A percentile compares a stretch with the other conserved stretches of the same genome.
Conservation (phyloP, 2,113 vertebrate species). For the Pelodiscus sinensis region DNA sequence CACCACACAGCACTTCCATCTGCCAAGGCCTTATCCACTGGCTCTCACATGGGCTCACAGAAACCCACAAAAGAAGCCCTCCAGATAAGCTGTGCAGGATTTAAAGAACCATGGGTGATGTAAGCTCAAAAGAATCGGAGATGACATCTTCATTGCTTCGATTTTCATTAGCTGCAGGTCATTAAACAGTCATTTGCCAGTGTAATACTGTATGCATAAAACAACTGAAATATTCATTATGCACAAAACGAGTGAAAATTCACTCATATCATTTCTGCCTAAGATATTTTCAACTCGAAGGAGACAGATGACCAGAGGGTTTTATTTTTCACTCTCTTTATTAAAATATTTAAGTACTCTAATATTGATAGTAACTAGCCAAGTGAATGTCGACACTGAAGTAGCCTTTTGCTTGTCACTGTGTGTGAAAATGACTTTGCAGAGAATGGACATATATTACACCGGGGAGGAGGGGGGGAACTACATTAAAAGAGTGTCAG, state of each 20-base stretch:
- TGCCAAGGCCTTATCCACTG: neutral
- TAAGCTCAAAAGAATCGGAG: slow-evolving; percentile 48
- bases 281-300: neutral
- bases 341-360: fast-evolving
- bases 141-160: slow-evolving; percentile 60
- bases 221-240: slow-evolving; percentile 64
- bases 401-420: neutral
- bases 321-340: fast-evolving
- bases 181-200: slow-evolving; percentile 68
- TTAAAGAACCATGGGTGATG: slow-evolving; percentile 46
- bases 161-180: slow-evolving; percentile 73
- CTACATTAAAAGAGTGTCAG: neutral
- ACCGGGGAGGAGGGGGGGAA: no score
- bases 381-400: neutral
- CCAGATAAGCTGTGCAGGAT: neutral
- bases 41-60: neutral
- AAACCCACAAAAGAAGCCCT: neutral
- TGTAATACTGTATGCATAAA: slow-evolving; percentile 57
- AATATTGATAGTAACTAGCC: neutral
- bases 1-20: neutral
- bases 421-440: neutral
- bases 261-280: neutral
- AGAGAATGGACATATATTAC: fast-evolving
- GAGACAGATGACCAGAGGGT: neutral
- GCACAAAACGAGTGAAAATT: slow-evolving; percentile 18